Conservation (phyloP, 2,797 vertebrate genomes). For the Peromyscus attwateri region DNA sequence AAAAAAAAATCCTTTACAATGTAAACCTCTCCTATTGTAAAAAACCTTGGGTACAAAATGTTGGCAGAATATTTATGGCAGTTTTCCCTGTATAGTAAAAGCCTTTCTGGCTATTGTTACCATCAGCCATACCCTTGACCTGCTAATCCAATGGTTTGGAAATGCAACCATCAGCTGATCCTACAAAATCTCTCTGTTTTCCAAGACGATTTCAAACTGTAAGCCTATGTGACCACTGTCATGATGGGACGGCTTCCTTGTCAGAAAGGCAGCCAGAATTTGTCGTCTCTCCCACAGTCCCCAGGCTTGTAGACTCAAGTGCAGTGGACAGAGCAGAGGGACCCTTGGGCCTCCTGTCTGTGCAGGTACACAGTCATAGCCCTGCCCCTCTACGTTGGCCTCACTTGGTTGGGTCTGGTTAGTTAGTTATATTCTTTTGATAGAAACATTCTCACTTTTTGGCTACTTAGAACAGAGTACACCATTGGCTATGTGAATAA, state of each 20-base stretch:
- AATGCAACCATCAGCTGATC: background rate
- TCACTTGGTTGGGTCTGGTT: background rate
- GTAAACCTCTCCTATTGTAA: background rate
- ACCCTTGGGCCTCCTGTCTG: background rate
- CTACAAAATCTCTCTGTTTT: background rate
- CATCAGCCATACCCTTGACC: background rate
- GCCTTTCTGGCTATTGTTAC: background rate
- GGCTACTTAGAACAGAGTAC: conserved; percentile 3
- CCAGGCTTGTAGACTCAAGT: background rate
- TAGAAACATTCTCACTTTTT: background rate
- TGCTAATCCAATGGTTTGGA: background rate
- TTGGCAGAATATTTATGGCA: conserved; percentile 6
- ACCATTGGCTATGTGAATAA: background rate
- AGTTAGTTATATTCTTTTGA: conserved; percentile 2
- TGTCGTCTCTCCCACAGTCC: background rate
- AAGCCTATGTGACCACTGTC: background rate
- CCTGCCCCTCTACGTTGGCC: background rate
- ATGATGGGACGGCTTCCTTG: background rate
- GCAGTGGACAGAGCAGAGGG: background rate
- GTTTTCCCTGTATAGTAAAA: background rate
- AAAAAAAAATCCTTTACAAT: background rate
- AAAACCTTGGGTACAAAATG: background rate
- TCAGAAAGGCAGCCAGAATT: background rate
- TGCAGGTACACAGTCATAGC: background rate
- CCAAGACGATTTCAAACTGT: conserved; percentile 38